Evolutionary conservation across 2,888 invertebrate species (phyloP).

Genomic region (Cheilosia variabilis): DNA sequence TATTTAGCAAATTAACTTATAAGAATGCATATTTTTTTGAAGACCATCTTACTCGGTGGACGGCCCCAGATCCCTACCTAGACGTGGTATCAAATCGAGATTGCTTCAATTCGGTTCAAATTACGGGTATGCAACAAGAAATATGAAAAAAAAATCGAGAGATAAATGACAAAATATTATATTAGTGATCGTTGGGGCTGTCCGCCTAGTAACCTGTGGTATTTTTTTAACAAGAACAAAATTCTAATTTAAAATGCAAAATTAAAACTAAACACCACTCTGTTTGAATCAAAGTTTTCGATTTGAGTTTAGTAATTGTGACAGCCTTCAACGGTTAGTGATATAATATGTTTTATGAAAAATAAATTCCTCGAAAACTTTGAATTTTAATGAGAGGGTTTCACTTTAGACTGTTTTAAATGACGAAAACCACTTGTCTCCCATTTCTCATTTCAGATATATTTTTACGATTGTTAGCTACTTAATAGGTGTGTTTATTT

Average conservation of each 20-base stretch:
- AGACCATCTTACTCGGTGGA: slow-evolving; percentile 87
- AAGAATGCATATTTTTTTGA: slow-evolving; percentile 64
- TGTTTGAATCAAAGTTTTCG: slow-evolving; percentile 83
- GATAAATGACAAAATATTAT: slow-evolving; percentile 76
- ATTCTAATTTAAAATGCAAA: neutral
- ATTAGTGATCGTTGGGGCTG: slow-evolving; percentile 82
- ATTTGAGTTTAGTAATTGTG: slow-evolving; percentile 78
- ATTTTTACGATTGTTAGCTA: slow-evolving; percentile 98
- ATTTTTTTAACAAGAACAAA: slow-evolving; percentile 6
- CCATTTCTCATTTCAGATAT: slow-evolving; percentile 88
- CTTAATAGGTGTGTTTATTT: slow-evolving; percentile 98
- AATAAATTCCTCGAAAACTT: slow-evolving; percentile 65
- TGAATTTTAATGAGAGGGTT: slow-evolving; percentile 56
- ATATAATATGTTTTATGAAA: slow-evolving; percentile 78
- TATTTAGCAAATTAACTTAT: neutral
- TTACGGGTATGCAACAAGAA: slow-evolving; percentile 90
- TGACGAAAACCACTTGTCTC: neutral
- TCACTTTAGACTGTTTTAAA: neutral
- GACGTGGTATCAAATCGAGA: slow-evolving; percentile 95
- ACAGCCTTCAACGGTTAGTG: slow-evolving; percentile 83
- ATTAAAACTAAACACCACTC: slow-evolving; percentile 12
- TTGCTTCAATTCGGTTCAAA: slow-evolving; percentile 95
- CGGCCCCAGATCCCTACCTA: slow-evolving; percentile 94
- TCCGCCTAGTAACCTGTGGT: slow-evolving; percentile 79
- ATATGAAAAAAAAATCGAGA: slow-evolving; percentile 12